phyloP scores from a whole-genome alignment of 2,888 invertebrate species.

The Agrotis puta region DNA sequence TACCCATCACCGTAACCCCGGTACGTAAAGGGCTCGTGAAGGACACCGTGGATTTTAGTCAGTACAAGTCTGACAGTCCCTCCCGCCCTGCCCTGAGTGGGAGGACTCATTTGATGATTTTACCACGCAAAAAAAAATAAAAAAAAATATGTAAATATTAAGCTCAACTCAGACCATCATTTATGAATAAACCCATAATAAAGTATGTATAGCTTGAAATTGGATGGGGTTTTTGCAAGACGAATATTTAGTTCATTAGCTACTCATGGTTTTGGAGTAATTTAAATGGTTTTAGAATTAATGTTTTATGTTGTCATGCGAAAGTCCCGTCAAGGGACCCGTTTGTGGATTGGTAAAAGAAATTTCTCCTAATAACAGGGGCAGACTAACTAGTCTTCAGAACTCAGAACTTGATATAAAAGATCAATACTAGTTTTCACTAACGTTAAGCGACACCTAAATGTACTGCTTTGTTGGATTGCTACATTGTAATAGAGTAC shows the following conservation, averaged over 20 bases:
- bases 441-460: background rate
- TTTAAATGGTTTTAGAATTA: background rate
- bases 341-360: slow-evolving; percentile 25
- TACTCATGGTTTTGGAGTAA: slow-evolving; percentile 1
- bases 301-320: slow-evolving; percentile 40
- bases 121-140: too few relatives aligned
- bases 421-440: background rate
- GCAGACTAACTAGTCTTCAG: too few relatives aligned
- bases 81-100: too few relatives aligned
- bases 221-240: slow-evolving; percentile 54
- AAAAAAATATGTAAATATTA: too few relatives aligned
- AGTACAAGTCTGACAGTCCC: too few relatives aligned
- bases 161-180: background rate
- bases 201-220: slow-evolving; percentile 23
- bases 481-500: background rate
- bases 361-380: background rate
- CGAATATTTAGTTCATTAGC: slow-evolving; percentile 16
- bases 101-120: too few relatives aligned
- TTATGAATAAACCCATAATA: background rate
- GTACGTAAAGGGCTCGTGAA: too few relatives aligned
- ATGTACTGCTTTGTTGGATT: background rate
- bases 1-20: too few relatives aligned
- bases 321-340: slow-evolving; percentile 39
- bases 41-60: too few relatives aligned
- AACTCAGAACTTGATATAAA: background rate